Evolutionary conservation across 2,888 invertebrate species (phyloP), one percentile per base, ranked within the genome.

Genomic region (Campoletis raptor): DNA sequence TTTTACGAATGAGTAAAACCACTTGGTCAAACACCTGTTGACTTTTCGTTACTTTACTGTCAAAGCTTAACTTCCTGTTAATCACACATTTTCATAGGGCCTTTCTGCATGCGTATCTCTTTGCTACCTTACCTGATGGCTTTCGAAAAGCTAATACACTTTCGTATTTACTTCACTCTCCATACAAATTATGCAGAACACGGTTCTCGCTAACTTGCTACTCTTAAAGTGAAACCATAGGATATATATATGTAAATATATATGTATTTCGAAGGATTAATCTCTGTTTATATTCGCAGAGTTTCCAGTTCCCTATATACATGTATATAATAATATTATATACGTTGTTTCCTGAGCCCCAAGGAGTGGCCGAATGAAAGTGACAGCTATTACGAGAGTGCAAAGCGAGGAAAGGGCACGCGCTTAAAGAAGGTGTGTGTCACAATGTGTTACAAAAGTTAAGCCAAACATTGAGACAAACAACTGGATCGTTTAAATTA

Each of bases 11-110:
- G 24, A 72, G 21, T 24, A 15, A 30, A 54, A 40, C 64, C 81
- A 78, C 85, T 78, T 67, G 72, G 64, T 78, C 82, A 45, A 12
- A 42, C 85, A 81, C 83, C 84, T 82, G 83, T 86, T 85, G 87
- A 85, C 83, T 85, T 84, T 85, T 81, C 85, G 82, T 85, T 72
- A 70, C 30, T 73, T 74, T 84, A 42, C 82, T 85, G 85, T 36
- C 74, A 80, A 85, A 89, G 88, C 85, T 89, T 89, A 72, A 84
- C 69, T 77, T 88, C 84, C 84, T 84, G 85, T 81, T 88, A 90
- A 86, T 85, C 72, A 45, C 57, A 30, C 40, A 40, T 24, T 21
- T 78, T 73, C 57, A 30, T 73, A 45, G 73, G 78, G 81, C 80
- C 86, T 85, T 83, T 73, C 76, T 9, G 76, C 77, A 30, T 30